Conservation (phyloP, 2,888 invertebrate species). For the Chesias legatella region DNA sequence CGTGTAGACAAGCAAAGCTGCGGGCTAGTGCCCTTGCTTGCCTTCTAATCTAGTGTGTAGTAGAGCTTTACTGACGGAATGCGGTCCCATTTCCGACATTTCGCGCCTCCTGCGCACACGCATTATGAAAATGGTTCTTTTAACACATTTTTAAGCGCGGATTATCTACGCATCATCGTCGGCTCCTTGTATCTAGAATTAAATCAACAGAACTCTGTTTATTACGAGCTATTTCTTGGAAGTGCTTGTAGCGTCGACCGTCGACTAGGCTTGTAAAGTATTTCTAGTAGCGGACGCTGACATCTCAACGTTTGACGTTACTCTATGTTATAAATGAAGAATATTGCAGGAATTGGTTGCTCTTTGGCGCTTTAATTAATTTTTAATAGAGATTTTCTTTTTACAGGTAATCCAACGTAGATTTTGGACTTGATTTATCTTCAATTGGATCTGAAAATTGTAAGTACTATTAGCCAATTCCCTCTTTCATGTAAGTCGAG, state of each 20-base stretch:
- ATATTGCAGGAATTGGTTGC: too few relatives aligned
- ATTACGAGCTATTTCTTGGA: constrained; percentile 15
- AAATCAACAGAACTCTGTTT: constrained; percentile 14
- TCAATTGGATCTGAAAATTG: too few relatives aligned
- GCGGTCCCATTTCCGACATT: constrained; percentile 49
- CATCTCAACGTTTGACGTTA: too few relatives aligned
- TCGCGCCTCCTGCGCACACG: constrained; percentile 15
- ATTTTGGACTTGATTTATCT: neutral
- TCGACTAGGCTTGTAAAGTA: constrained; percentile 8
- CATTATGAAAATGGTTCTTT: constrained; percentile 29
- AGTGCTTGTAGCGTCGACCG: constrained; percentile 11
- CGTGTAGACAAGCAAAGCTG: too few relatives aligned
- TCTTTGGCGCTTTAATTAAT: too few relatives aligned
- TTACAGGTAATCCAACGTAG: neutral
- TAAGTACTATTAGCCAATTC: too few relatives aligned
- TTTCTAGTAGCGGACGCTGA: too few relatives aligned
- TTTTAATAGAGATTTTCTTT: too few relatives aligned
- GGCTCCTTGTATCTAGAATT: constrained; percentile 17
- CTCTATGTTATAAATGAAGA: too few relatives aligned
- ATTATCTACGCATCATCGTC: constrained; percentile 23
- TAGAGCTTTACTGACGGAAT: constrained; percentile 43
- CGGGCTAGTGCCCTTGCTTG: too few relatives aligned
- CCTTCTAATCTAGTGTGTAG: constrained; percentile 20
- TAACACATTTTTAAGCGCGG: constrained; percentile 28
- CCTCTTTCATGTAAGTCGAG: too few relatives aligned